Percentiles rank a stretch among this genome's conserved stretches.
Conservation (phyloP, 2,888 invertebrate species). For the Stenodera caucasica region DNA sequence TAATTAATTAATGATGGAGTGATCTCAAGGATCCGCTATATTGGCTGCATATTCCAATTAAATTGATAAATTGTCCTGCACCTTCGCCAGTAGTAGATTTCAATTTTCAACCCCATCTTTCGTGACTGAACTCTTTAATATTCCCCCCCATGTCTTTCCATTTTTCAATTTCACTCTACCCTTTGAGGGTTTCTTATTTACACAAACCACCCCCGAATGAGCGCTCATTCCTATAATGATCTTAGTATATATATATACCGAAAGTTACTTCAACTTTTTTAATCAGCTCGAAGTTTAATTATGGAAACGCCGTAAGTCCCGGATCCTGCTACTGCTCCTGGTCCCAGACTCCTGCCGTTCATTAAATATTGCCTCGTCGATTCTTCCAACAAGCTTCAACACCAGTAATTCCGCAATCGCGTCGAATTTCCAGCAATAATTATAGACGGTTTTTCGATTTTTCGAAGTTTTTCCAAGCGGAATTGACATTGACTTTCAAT, state of each 20-base stretch:
- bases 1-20: too few species aligned
- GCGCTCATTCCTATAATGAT: slow-evolving; percentile 42
- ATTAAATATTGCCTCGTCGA: slow-evolving; percentile 14
- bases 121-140: slow-evolving; percentile 43
- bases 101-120: slow-evolving; percentile 40
- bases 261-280: slow-evolving; percentile 49
- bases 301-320: slow-evolving; percentile 41
- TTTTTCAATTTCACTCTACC: slow-evolving; percentile 44
- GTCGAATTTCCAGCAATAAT: slow-evolving; percentile 3
- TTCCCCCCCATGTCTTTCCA: slow-evolving; percentile 40
- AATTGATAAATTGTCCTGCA: slow-evolving; percentile 37
- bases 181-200: slow-evolving; percentile 47
- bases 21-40: too few species aligned
- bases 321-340: slow-evolving; percentile 26
- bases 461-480: slow-evolving; percentile 30
- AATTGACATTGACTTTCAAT: slow-evolving; percentile 31
- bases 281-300: slow-evolving; percentile 49
- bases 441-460: slow-evolving; percentile 18
- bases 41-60: slow-evolving; percentile 30
- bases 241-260: slow-evolving; percentile 42
- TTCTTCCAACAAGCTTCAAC: neutral
- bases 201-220: slow-evolving; percentile 33
- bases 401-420: neutral
- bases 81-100: slow-evolving; percentile 29
- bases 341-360: slow-evolving; percentile 19